Evolutionary conservation across 2,797 vertebrate species (phyloP).

Genomic region (Enteromius afrohamiltoni): DNA sequence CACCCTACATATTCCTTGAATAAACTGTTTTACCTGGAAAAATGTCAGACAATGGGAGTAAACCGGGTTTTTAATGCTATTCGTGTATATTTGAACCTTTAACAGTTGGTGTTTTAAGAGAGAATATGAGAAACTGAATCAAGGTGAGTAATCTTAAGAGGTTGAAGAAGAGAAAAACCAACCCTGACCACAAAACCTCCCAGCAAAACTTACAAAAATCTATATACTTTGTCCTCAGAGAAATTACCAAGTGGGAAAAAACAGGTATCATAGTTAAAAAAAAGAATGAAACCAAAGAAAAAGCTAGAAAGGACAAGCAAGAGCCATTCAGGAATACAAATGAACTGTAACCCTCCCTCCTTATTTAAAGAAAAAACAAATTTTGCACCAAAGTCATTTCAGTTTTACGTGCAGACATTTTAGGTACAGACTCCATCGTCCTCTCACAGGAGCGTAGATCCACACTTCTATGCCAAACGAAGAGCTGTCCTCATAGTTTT

Average conservation of each 20-base stretch:
- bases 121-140: not conserved
- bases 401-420: constrained; percentile 27
- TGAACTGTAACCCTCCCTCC: constrained; percentile 8
- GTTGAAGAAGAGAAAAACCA: constrained; percentile 59
- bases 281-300: constrained; percentile 25
- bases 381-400: constrained; percentile 9
- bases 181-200: constrained; percentile 38
- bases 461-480: constrained; percentile 2
- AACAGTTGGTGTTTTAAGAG: not conserved
- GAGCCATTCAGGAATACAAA: constrained; percentile 33
- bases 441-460: constrained; percentile 15
- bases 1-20: not conserved
- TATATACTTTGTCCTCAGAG: constrained; percentile 38
- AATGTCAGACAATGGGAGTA: not conserved
- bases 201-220: constrained; percentile 44
- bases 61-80: not conserved
- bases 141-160: not conserved
- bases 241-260: constrained; percentile 13
- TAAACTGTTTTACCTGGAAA: not conserved
- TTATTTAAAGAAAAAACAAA: not conserved
- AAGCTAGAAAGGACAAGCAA: constrained; percentile 37
- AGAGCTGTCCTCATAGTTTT: not conserved
- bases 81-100: not conserved
- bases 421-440: constrained; percentile 8
- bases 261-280: not conserved